Base-by-base conservation (phyloP, 2,113 vertebrate genomes). In the Nyctereutes procyonoides region DNA sequence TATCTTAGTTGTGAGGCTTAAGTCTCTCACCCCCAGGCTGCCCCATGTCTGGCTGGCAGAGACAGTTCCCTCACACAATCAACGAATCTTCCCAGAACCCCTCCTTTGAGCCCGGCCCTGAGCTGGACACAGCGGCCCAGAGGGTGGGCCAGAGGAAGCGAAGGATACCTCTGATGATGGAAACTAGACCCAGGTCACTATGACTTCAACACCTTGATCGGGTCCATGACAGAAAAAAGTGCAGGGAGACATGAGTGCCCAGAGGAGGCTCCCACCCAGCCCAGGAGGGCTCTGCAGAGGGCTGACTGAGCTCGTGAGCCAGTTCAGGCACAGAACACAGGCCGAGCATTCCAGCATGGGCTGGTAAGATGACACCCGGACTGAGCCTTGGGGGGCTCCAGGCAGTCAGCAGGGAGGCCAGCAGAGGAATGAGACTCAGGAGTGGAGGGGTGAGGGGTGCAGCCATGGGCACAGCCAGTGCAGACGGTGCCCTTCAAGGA, bases 361-460 rank as follows among this genome's bases (percentile, higher is more conserved):
- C 35, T 10, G 6, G 12, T 38, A 4, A n/a, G 20, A 8, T 14
- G 62, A 56, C 56, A 51, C 56, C n/a, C 19, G 19, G 71, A 32
- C n/a, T 67, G 79, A 15, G 62, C 32, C 28, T 2, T 3, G 88
- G 84, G 48, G 55, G 8, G n/a, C 13, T 60, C 32, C 48, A 6
- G 51, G 62, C 4, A 14, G 63, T 10, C 24, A 1, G 28, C 1
- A 2, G 43, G 30, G 24, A 63, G 12, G 7, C 7, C 1, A 11
- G 17, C 11, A 28, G 76, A 58, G 63, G 30, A 71, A 35, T 30
- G 22, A 60, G 71, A n/a, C 62, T 22, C 26, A 53, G 38, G 30
- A 67, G 43, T 11, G 13, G 22, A 87, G n/a, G 30, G 19, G 19
- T 7, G 2, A 88, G 56, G 43, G 17, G 58, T 48, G 4, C 74